Evolutionary conservation across 2,888 invertebrate genomes (phyloP).

Genomic region (Heliconius hortense): DNA sequence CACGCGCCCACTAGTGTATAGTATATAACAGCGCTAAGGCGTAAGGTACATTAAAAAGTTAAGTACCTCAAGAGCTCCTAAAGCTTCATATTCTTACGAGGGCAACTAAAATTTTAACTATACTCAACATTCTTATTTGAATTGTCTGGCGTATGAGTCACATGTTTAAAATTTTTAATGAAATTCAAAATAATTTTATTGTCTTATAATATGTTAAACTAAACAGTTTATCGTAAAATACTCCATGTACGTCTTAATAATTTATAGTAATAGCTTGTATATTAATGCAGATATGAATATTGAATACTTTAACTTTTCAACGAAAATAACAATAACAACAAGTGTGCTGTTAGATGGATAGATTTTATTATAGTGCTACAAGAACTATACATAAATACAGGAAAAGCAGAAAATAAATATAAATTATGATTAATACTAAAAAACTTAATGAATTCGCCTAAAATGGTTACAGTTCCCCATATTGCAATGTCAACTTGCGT

Average conservation of each 20-base stretch:
- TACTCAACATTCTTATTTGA: background rate
- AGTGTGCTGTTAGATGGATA: no score
- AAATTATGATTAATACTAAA: no score
- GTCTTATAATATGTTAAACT: conserved; percentile 4
- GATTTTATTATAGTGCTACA: no score
- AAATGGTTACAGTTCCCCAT: conserved; percentile 11
- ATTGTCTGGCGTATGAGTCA: background rate
- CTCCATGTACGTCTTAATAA: background rate
- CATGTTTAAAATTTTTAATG: background rate
- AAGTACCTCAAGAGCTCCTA: no score
- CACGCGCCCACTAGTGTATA: no score
- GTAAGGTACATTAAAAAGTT: no score
- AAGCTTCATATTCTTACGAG: background rate
- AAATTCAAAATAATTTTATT: conserved; percentile 10
- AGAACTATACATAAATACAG: no score
- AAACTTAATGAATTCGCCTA: background rate
- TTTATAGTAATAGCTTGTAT: background rate
- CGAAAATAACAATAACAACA: background rate
- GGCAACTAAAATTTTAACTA: background rate
- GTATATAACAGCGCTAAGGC: background rate
- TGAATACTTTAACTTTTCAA: background rate
- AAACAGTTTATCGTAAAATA: background rate
- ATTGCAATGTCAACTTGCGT: conserved; percentile 32
- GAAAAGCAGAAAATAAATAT: no score
- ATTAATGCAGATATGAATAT: background rate